A percentile compares a stretch with the other conserved stretches of the same genome.
Evolutionary conservation across 2,113 vertebrate species (phyloP).

Genomic region (Formicarius rufipectus): DNA sequence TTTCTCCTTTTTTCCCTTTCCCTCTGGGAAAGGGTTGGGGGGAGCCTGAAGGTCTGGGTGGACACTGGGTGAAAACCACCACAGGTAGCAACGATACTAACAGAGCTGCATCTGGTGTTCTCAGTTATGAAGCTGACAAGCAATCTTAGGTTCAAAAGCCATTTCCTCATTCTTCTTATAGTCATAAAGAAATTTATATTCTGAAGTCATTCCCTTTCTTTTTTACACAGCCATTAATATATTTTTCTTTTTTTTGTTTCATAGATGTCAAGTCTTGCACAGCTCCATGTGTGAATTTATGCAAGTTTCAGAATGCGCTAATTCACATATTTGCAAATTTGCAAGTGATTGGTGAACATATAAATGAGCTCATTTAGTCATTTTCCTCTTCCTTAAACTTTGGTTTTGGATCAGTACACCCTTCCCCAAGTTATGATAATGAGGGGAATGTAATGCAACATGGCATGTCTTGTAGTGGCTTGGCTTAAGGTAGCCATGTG

Average conservation of each 20-base stretch:
- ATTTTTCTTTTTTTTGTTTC: not conserved
- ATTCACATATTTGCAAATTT: constrained; percentile 66
- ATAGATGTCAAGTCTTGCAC: constrained; percentile 53
- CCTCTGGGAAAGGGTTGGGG: no score
- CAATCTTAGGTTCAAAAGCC: not conserved
- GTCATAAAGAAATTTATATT: not conserved
- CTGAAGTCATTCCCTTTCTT: not conserved
- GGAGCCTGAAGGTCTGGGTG: no score
- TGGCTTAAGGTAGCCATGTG: not conserved
- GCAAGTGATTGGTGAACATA: constrained; percentile 52
- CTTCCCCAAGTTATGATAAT: not conserved
- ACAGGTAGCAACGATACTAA: not conserved
- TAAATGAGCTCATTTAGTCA: constrained; percentile 36
- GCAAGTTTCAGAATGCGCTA: constrained; percentile 51
- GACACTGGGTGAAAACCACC: no score
- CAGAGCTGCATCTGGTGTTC: not conserved
- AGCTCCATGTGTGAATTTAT: constrained; percentile 59
- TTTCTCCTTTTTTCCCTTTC: no score
- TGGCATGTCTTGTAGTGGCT: not conserved
- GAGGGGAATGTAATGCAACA: not conserved
- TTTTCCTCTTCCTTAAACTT: not conserved
- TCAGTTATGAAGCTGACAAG: not conserved
- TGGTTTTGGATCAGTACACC: not conserved
- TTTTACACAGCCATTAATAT: constrained; percentile 37
- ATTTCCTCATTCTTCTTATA: not conserved